A percentile compares a stretch with the other conserved stretches of the same genome.
phyloP scores from a whole-genome alignment of 1,140 invertebrate species.

The Orius laevigatus region DNA sequence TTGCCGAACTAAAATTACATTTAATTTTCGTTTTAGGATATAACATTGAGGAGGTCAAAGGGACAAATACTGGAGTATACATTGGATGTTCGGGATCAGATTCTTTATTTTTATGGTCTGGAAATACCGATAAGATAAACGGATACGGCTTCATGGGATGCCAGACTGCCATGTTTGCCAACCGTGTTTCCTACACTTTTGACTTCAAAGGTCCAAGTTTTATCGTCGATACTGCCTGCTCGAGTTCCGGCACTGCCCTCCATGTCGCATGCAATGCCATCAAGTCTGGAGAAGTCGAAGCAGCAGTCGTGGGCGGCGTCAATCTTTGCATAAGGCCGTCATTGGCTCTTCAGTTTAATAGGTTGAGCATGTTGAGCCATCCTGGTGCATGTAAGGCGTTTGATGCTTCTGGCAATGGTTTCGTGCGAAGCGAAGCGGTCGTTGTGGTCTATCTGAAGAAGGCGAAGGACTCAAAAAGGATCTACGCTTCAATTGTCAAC shows the following conservation, averaged over 20 bases:
- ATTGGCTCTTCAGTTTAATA: conserved; percentile 33
- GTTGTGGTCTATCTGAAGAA: conserved; percentile 39
- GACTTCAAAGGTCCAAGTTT: conserved; percentile 37
- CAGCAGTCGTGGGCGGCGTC: conserved; percentile 44
- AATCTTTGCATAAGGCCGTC: conserved; percentile 38
- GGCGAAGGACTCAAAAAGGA: conserved; percentile 30
- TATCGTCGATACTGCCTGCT: conserved; percentile 19
- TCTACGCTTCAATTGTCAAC: conserved; percentile 39
- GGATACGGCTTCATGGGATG: conserved; percentile 50
- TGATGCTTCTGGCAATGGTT: conserved; percentile 30
- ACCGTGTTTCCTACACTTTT: conserved; percentile 45
- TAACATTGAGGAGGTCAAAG: too few species aligned
- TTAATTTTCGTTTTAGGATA: not conserved
- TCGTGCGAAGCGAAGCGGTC: conserved; percentile 42
- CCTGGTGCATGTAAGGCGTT: conserved; percentile 15
- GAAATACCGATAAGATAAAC: conserved; percentile 2
- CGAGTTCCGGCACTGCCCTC: conserved; percentile 14
- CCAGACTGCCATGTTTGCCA: conserved; percentile 45
- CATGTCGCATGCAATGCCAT: conserved; percentile 36
- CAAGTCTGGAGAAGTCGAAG: conserved; percentile 38
- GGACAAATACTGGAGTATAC: too few species aligned
- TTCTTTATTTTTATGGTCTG: too few species aligned
- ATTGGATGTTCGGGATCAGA: too few species aligned
- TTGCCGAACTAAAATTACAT: too few species aligned
- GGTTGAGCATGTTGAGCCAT: conserved; percentile 14